Evolutionary conservation across 1,140 invertebrate genomes (phyloP).

Genomic region (Aphelenchoides besseyi): DNA sequence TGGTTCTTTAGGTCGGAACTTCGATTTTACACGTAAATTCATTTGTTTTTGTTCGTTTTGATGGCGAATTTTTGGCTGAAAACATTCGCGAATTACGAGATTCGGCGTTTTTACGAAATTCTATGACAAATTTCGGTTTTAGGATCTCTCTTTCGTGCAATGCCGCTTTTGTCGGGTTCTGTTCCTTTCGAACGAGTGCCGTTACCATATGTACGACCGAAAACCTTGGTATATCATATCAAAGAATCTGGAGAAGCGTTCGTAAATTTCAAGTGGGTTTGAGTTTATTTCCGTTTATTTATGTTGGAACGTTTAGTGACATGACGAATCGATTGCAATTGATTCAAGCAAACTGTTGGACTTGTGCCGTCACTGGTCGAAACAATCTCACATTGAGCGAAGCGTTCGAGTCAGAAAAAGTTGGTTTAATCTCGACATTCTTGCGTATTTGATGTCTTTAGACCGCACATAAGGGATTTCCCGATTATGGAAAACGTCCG

Average conservation of each 20-base stretch:
- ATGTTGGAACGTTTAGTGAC: not conserved
- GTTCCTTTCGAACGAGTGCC: not conserved
- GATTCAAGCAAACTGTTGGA: not conserved
- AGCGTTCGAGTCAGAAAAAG: constrained; percentile 7
- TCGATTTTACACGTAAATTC: not conserved
- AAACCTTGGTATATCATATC: not conserved
- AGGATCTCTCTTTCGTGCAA: not conserved
- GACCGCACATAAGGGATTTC: constrained; percentile 1
- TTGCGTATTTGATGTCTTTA: not conserved
- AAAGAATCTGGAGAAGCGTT: not conserved
- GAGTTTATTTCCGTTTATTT: not conserved
- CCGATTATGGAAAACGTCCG: constrained; percentile 4
- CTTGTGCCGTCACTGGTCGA: not conserved
- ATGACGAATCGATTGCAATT: not conserved
- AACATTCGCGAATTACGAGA: not conserved
- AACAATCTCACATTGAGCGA: not conserved
- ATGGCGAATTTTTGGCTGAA: not conserved
- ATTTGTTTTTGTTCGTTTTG: not conserved
- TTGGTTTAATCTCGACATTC: not conserved
- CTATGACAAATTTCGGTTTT: not conserved
- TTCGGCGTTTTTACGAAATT: not conserved
- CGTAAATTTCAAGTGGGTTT: not conserved
- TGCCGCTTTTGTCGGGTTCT: not conserved
- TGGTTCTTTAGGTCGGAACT: not conserved
- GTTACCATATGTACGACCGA: not conserved